phyloP scores from a whole-genome alignment of 1,140 invertebrate species.

The Polypedilum pembai region DNA sequence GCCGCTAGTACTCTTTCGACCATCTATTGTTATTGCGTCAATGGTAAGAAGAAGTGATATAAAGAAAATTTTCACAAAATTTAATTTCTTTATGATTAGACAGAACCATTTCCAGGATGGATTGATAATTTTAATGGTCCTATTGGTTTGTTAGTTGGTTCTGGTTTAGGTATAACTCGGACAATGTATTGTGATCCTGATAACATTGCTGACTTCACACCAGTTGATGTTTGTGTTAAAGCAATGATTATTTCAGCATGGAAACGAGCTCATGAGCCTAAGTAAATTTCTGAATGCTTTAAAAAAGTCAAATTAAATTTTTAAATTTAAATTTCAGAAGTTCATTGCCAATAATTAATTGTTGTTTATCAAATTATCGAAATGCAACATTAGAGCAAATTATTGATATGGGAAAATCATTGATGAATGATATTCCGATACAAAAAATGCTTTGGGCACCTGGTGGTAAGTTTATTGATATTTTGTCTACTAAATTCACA shows the following conservation, averaged over 20 bases:
- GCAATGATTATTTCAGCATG: constrained; percentile 67
- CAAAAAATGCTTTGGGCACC: constrained; percentile 63
- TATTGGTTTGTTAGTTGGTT: constrained; percentile 64
- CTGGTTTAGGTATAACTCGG: constrained; percentile 64
- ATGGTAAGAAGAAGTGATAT: constrained; percentile 31
- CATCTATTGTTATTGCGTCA: constrained; percentile 75
- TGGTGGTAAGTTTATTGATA: constrained; percentile 36
- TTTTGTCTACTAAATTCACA: too few relatives aligned
- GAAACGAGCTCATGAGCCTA: constrained; percentile 48
- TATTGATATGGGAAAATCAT: constrained; percentile 46
- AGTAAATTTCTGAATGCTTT: neutral
- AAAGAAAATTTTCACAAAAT: neutral
- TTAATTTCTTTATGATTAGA: neutral
- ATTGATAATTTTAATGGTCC: constrained; percentile 94
- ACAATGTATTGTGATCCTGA: constrained; percentile 58
- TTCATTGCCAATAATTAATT: constrained; percentile 57
- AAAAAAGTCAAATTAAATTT: too few relatives aligned
- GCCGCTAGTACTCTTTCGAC: constrained; percentile 76
- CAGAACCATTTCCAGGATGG: constrained; percentile 72
- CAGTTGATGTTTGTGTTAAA: constrained; percentile 79
- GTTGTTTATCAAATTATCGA: constrained; percentile 55
- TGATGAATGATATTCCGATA: constrained; percentile 52
- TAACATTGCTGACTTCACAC: constrained; percentile 67
- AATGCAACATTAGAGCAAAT: constrained; percentile 58
- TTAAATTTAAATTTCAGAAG: constrained; percentile 34